Evolutionary conservation across 1,140 invertebrate genomes (phyloP).

Genomic region (Drosophila obscura): DNA sequence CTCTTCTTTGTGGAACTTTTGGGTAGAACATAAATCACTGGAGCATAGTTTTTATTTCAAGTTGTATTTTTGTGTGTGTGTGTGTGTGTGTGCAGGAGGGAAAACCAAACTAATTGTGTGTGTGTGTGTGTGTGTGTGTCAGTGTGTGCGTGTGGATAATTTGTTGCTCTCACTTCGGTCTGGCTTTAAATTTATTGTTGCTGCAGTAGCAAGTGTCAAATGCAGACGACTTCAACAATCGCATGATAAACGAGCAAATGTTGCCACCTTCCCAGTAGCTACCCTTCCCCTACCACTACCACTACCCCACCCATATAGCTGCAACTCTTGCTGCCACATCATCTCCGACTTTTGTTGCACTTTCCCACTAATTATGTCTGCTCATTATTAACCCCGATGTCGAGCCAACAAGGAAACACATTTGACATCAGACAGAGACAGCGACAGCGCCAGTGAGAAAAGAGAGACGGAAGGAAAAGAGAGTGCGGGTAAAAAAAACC

Average conservation of each 20-base stretch:
- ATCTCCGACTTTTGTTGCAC: constrained; percentile 19
- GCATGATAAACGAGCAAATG: constrained; percentile 45
- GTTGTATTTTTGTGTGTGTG: constrained; percentile 44
- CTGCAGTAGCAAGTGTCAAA: constrained; percentile 58
- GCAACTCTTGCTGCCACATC: constrained; percentile 15
- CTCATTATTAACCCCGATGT: constrained; percentile 70
- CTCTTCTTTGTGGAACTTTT: constrained; percentile 46
- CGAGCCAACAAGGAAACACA: constrained; percentile 47
- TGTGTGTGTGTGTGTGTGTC: constrained; percentile 23
- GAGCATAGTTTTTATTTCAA: constrained; percentile 54
- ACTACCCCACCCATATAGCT: constrained; percentile 3
- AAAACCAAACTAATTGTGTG: constrained; percentile 57
- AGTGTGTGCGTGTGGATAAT: constrained; percentile 38
- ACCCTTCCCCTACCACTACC: not conserved
- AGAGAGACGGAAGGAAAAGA: not conserved
- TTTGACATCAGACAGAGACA: constrained; percentile 11
- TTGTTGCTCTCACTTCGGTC: constrained; percentile 63
- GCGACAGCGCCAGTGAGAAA: not conserved
- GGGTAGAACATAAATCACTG: constrained; percentile 66
- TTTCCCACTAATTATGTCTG: constrained; percentile 66
- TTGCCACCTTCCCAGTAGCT: not conserved
- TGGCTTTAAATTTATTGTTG: constrained; percentile 74
- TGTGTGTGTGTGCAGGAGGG: constrained; percentile 10
- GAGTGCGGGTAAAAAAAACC: constrained; percentile 11
- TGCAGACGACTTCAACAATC: constrained; percentile 62